Evolutionary conservation across 2,888 invertebrate genomes (phyloP).

Genomic region (Luperina nickerlii): DNA sequence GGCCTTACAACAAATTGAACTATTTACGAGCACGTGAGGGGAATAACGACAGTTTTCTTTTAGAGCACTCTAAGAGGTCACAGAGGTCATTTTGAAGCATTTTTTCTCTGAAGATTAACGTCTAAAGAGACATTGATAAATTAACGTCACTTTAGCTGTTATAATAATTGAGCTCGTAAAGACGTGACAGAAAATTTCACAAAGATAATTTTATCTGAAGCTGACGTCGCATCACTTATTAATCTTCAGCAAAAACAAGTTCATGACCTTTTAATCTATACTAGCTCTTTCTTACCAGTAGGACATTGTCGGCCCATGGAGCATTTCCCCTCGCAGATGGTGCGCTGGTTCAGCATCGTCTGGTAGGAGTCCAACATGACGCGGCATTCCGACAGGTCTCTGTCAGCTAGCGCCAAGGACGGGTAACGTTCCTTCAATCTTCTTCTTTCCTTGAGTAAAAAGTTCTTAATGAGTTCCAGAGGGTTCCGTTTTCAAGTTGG

Average conservation of each 20-base stretch:
- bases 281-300: constrained; percentile 91
- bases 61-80: constrained; percentile 44
- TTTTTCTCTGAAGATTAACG: constrained; percentile 48
- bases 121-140: constrained; percentile 46
- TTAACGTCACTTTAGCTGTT: not conserved
- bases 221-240: not conserved
- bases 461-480: constrained; percentile 6
- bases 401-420: constrained; percentile 93
- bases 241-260: constrained; percentile 35
- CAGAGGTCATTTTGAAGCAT: constrained; percentile 16
- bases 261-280: constrained; percentile 2
- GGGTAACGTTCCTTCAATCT: constrained; percentile 96
- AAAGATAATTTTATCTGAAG: constrained; percentile 28
- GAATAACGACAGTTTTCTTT: constrained; percentile 53
- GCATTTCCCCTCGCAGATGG: constrained; percentile 97
- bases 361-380: constrained; percentile 96
- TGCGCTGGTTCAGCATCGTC: constrained; percentile 93
- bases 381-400: constrained; percentile 94
- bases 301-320: constrained; percentile 96
- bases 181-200: constrained; percentile 5
- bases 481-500: not conserved
- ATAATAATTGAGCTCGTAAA: constrained; percentile 5
- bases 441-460: constrained; percentile 92
- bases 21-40: constrained; percentile 58
- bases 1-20: constrained; percentile 51